Conservation (phyloP, 1,140 invertebrate species). For the Forficula auricularia region DNA sequence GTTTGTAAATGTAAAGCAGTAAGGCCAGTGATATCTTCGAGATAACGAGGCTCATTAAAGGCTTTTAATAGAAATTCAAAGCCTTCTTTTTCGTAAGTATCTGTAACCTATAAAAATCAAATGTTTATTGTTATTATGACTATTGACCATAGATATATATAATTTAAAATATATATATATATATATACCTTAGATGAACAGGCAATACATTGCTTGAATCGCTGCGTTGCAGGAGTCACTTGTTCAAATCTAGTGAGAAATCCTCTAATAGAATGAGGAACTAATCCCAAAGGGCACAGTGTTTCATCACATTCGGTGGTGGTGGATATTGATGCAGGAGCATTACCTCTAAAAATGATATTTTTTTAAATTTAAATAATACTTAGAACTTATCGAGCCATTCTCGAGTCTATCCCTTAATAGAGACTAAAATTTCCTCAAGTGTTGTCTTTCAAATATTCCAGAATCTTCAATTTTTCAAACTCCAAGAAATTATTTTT, state of each 20-base stretch:
- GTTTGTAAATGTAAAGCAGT: conserved; percentile 48
- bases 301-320: conserved; percentile 19
- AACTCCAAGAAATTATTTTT: too few species aligned
- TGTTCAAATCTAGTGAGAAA: conserved; percentile 67
- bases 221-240: conserved; percentile 59
- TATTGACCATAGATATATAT: neutral
- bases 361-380: conserved; percentile 8
- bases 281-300: conserved; percentile 55
- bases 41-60: conserved; percentile 64
- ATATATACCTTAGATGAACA: conserved; percentile 47
- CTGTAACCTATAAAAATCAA: conserved; percentile 34
- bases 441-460: too few species aligned
- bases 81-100: conserved; percentile 44
- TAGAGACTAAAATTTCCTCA: too few species aligned
- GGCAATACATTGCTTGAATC: conserved; percentile 81
- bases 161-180: neutral
- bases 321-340: conserved; percentile 39
- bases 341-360: conserved; percentile 32
- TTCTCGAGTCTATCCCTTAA: too few species aligned
- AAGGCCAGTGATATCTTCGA: conserved; percentile 77
- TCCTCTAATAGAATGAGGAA: conserved; percentile 88
- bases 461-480: too few species aligned
- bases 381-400: too few species aligned
- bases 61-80: conserved; percentile 67
- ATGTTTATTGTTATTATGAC: neutral